Evolutionary conservation across 2,113 vertebrate species (phyloP).

Genomic region (Gopherus flavomarginatus): DNA sequence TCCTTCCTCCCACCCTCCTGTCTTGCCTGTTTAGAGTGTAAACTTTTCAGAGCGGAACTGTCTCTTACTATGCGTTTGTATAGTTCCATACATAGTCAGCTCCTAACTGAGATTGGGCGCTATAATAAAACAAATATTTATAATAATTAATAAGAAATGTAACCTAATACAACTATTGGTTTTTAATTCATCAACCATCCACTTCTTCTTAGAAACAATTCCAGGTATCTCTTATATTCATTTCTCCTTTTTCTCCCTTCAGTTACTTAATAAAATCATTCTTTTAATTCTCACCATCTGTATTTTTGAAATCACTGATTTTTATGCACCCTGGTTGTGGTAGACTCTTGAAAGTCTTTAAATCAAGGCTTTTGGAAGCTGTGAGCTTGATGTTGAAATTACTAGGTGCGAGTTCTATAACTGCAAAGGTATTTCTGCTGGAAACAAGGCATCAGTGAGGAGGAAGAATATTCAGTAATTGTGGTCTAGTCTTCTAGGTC

Average conservation of each 20-base stretch:
- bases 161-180: background rate
- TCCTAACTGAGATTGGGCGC: background rate
- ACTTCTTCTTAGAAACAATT: background rate
- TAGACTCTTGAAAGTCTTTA: background rate
- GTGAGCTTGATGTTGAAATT: background rate
- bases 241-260: background rate
- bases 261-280: background rate
- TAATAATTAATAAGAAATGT: background rate
- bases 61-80: background rate
- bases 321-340: background rate
- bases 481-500: background rate
- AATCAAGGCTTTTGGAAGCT: background rate
- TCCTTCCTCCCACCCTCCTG: background rate
- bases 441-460: background rate
- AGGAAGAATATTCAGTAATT: background rate
- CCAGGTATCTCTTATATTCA: background rate
- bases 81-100: background rate
- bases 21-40: conserved; percentile 10
- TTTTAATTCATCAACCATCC: background rate
- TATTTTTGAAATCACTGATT: background rate
- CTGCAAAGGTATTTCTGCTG: conserved; percentile 6
- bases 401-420: background rate
- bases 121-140: background rate
- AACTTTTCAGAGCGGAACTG: background rate
- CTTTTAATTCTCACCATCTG: background rate